phyloP scores from a whole-genome alignment of 2,113 vertebrate species.

The Psilopsiagon aymara region DNA sequence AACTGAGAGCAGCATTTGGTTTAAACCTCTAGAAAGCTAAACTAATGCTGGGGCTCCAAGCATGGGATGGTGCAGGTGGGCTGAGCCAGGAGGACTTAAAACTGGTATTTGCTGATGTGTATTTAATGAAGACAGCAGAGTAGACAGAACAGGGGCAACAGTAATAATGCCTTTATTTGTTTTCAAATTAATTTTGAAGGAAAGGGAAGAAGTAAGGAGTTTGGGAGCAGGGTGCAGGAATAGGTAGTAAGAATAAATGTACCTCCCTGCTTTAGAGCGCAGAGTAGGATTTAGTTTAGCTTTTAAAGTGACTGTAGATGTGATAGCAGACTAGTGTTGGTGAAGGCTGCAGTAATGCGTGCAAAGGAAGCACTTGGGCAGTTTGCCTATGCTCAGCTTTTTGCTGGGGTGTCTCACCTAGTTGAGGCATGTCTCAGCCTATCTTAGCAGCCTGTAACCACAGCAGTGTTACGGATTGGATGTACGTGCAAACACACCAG shows the following conservation, averaged over 20 bases:
- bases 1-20: background rate
- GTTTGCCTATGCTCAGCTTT: background rate
- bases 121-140: background rate
- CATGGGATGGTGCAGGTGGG: background rate
- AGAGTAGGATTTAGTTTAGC: background rate
- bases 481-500: background rate
- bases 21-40: background rate
- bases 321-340: background rate
- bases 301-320: background rate
- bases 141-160: background rate
- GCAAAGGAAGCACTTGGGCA: background rate
- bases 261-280: background rate
- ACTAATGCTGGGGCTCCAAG: background rate
- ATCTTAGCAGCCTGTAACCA: background rate
- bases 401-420: background rate
- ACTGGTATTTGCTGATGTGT: background rate
- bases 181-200: background rate
- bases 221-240: background rate
- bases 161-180: background rate
- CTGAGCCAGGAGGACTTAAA: background rate
- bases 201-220: background rate
- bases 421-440: background rate
- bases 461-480: background rate
- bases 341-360: background rate
- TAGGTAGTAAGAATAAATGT: fast-evolving